phyloP scores from a whole-genome alignment of 2,888 invertebrate genomes.

The Chrysodeixis includens region DNA sequence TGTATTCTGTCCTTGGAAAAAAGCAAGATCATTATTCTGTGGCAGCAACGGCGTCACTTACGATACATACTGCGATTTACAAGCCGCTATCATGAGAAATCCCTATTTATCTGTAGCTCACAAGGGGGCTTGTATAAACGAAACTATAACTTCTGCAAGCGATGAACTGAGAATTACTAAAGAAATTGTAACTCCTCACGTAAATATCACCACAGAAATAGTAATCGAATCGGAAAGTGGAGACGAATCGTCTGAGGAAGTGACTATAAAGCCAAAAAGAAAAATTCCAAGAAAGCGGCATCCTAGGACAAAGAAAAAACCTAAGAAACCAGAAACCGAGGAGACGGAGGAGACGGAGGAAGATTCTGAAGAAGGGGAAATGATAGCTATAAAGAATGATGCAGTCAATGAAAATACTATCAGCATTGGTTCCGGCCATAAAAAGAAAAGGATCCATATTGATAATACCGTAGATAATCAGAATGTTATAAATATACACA shows the following conservation, averaged over 20 bases:
- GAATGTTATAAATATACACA: conserved; percentile 7
- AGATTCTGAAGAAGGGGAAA: background rate
- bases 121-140: conserved; percentile 7
- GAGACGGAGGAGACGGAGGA: background rate
- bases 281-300: background rate
- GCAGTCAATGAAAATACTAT: conserved; percentile 10
- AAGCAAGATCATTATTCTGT: conserved; percentile 20
- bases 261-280: background rate
- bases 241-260: background rate
- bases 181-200: background rate
- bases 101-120: background rate
- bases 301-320: background rate
- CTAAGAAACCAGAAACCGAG: background rate
- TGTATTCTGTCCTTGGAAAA: conserved; percentile 18
- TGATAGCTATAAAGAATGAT: conserved; percentile 6
- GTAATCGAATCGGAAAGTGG: background rate
- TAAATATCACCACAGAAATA: background rate
- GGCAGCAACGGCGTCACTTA: conserved; percentile 19
- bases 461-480: conserved; percentile 3
- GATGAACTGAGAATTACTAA: background rate
- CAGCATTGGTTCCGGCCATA: background rate
- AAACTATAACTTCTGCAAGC: conserved; percentile 9
- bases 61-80: conserved; percentile 12
- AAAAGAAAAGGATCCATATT: background rate
- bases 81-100: conserved; percentile 5